Evolutionary conservation across 1,140 invertebrate species (phyloP).

Genomic region (Pseudobourletiella spinata): DNA sequence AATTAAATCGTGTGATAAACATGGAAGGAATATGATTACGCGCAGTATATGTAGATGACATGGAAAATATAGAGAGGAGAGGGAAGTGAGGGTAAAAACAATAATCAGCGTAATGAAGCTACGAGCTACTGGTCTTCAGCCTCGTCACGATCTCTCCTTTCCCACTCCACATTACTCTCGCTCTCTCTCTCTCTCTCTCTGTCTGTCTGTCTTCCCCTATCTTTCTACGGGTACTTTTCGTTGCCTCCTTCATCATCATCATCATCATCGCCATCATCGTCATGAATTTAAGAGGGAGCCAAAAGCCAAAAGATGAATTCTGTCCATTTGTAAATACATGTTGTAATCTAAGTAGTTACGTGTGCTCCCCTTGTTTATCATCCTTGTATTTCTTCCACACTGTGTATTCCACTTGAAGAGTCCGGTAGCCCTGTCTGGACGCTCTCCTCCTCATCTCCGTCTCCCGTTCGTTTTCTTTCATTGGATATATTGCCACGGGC

Average conservation of each 20-base stretch:
- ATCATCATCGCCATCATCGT: background rate
- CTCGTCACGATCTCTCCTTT: slow-evolving; percentile 11
- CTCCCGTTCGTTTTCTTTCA: too few relatives aligned
- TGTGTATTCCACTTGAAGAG: too few relatives aligned
- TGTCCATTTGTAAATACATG: background rate
- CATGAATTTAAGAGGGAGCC: too few relatives aligned
- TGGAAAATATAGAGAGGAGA: background rate
- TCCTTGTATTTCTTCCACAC: background rate
- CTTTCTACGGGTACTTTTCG: background rate
- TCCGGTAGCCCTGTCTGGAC: too few relatives aligned
- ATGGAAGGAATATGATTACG: background rate
- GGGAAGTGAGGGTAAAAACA: slow-evolving; percentile 5
- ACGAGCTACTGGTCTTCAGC: slow-evolving; percentile 20
- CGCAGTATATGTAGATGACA: background rate
- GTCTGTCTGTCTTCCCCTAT: background rate
- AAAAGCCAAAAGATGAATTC: background rate
- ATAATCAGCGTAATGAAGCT: slow-evolving; percentile 20
- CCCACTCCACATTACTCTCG: background rate
- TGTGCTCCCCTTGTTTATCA: background rate
- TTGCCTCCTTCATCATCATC: background rate
- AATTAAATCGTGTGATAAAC: background rate
- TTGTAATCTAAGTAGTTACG: background rate
- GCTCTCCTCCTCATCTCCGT: too few relatives aligned
- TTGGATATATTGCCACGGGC: too few relatives aligned
- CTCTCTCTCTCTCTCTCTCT: background rate